A percentile compares a stretch with the other conserved stretches of the same genome.
Evolutionary conservation across 2,888 invertebrate genomes (phyloP).

Genomic region (Phorcus lineatus): DNA sequence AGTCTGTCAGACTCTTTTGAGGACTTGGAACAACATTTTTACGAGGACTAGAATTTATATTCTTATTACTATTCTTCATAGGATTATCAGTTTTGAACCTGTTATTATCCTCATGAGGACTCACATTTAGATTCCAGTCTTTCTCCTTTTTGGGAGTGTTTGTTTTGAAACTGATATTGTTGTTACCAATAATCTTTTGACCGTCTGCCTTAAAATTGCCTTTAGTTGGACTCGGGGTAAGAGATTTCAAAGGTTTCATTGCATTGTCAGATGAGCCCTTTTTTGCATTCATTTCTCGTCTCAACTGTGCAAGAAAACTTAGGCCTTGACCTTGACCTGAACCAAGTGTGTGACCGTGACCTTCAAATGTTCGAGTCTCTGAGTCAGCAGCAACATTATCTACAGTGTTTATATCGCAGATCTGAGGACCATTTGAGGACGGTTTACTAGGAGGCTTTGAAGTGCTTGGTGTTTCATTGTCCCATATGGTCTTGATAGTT

Average conservation of each 20-base stretch:
- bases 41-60: no score
- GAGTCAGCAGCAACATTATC: background rate
- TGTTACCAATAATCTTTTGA: background rate
- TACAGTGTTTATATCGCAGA: background rate
- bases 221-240: background rate
- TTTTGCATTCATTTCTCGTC: background rate
- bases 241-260: background rate
- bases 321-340: background rate
- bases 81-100: no score
- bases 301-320: constrained; percentile 21
- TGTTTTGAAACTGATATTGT: background rate
- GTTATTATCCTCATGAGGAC: no score
- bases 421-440: background rate
- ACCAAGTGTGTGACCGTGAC: constrained; percentile 30
- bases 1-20: no score
- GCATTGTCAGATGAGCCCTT: background rate
- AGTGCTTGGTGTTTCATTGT: background rate
- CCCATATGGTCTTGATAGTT: background rate
- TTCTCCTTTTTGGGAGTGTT: no score
- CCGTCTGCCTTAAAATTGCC: background rate
- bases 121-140: no score
- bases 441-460: background rate
- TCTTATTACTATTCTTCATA: no score
- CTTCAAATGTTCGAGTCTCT: constrained; percentile 3
- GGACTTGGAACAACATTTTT: no score